Evolutionary conservation across 1,140 invertebrate genomes (phyloP).

Genomic region (Philopotamus ludificatus): DNA sequence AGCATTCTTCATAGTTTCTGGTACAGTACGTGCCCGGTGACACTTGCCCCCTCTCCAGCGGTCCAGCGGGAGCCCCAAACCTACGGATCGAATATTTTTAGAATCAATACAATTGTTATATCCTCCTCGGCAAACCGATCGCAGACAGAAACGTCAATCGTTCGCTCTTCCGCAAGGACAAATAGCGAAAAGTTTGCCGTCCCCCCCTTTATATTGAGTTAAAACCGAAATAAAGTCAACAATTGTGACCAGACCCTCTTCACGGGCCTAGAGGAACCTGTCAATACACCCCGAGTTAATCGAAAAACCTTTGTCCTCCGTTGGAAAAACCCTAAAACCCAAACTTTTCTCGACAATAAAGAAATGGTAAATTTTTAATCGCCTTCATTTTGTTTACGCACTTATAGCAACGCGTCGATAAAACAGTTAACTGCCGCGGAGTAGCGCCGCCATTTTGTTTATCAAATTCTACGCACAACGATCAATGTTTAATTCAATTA

Average conservation of each 20-base stretch:
- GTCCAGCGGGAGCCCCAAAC: slow-evolving; percentile 69
- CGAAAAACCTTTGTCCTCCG: slow-evolving; percentile 20
- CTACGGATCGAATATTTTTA: slow-evolving; percentile 35
- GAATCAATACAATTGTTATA: neutral
- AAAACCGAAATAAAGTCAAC: slow-evolving; percentile 26
- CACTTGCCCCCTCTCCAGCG: slow-evolving; percentile 73
- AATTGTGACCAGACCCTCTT: slow-evolving; percentile 21
- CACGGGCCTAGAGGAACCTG: slow-evolving; percentile 13
- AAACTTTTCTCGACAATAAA: neutral
- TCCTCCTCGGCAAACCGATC: too few relatives aligned
- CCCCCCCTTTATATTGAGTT: slow-evolving; percentile 13
- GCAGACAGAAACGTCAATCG: too few relatives aligned
- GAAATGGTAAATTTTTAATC: neutral
- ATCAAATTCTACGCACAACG: too few relatives aligned
- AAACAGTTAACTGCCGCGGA: too few relatives aligned
- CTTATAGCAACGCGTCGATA: too few relatives aligned
- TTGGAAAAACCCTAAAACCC: neutral
- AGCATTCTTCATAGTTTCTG: slow-evolving; percentile 83
- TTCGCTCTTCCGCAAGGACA: slow-evolving; percentile 8
- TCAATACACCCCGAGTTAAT: slow-evolving; percentile 17
- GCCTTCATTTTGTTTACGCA: too few relatives aligned
- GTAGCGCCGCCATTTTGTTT: too few relatives aligned
- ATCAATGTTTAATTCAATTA: too few relatives aligned
- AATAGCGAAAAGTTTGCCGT: slow-evolving; percentile 21
- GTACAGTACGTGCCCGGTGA: slow-evolving; percentile 86